These are phyloP conservation scores for Fragum fragum DNA, from an alignment of 2,888 invertebrate genomes.

Conservation along the genomic window DNA sequence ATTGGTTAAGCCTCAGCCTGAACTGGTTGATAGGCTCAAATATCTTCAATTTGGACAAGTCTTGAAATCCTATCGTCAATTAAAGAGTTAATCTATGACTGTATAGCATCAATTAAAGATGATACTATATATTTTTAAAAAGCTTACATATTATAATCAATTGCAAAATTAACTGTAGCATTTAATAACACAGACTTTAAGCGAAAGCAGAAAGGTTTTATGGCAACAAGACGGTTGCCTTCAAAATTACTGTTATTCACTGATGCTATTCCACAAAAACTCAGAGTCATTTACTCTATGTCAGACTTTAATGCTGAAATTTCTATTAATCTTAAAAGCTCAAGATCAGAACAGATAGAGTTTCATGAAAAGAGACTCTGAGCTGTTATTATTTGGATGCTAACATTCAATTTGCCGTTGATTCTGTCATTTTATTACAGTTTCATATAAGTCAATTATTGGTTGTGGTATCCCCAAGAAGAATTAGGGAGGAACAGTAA, in stretches of 20 bases:
- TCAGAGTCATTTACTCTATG: slow-evolving; percentile 23
- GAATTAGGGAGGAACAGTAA: slow-evolving; percentile 59
- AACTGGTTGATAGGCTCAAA: too few relatives aligned
- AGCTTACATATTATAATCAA: neutral
- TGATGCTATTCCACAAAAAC: slow-evolving; percentile 6
- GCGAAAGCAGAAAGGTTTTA: slow-evolving; percentile 26
- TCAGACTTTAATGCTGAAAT: slow-evolving; percentile 53
- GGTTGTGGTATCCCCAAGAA: slow-evolving; percentile 56
- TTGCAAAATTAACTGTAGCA: slow-evolving; percentile 23
- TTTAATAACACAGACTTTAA: slow-evolving; percentile 25
- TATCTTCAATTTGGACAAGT: too few relatives aligned
- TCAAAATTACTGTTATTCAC: slow-evolving; percentile 26
- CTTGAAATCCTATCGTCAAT: too few relatives aligned
- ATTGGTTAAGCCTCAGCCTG: too few relatives aligned
- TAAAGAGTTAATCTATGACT: neutral
- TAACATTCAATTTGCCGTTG: slow-evolving; percentile 68
- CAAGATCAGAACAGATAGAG: slow-evolving; percentile 58
- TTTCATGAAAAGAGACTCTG: slow-evolving; percentile 62
- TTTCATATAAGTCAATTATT: slow-evolving; percentile 66
- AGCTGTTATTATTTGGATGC: slow-evolving; percentile 57
- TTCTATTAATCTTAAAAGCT: slow-evolving; percentile 69
- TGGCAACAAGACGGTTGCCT: slow-evolving; percentile 26
- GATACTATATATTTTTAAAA: neutral
- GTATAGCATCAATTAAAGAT: neutral
- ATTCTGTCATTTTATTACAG: slow-evolving; percentile 64